phyloP scores from a whole-genome alignment of 2,888 invertebrate species.

The Invenusta paracnida region DNA sequence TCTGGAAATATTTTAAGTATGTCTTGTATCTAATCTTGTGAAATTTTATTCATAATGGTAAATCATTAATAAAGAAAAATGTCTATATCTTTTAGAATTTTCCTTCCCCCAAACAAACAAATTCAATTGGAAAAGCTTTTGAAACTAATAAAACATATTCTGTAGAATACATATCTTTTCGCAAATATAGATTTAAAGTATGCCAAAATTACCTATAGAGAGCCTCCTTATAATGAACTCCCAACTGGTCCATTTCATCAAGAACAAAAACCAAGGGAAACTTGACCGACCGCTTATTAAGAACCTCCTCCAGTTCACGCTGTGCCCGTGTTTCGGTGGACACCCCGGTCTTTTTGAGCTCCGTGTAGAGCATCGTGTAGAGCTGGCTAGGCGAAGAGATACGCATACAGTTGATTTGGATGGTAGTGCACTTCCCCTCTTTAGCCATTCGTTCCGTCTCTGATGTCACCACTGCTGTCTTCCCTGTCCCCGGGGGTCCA shows the following conservation, averaged over 20 bases:
- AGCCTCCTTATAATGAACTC: slow-evolving; percentile 54
- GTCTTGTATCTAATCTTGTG: no score
- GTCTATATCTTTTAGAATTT: no score
- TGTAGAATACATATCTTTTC: no score
- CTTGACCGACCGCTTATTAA: background rate
- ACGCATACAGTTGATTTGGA: slow-evolving; percentile 39
- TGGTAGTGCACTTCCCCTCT: background rate
- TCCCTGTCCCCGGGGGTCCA: slow-evolving; percentile 93
- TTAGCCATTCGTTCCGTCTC: background rate
- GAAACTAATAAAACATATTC: no score
- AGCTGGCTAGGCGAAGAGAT: background rate
- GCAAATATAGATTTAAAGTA: background rate
- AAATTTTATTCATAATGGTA: no score
- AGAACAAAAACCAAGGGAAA: slow-evolving; percentile 68
- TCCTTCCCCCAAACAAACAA: no score
- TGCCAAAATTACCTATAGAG: background rate
- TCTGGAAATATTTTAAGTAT: no score
- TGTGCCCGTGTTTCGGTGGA: background rate
- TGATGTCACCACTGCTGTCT: slow-evolving; percentile 71
- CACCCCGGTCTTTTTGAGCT: background rate
- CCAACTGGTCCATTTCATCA: slow-evolving; percentile 91
- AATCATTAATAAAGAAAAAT: no score
- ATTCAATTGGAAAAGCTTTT: no score
- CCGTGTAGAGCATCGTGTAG: background rate
- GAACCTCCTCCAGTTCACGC: background rate